Evolutionary conservation across 2,113 vertebrate species (phyloP), one percentile per base, ranked within the genome.

Genomic region (Ceratotherium simum): DNA sequence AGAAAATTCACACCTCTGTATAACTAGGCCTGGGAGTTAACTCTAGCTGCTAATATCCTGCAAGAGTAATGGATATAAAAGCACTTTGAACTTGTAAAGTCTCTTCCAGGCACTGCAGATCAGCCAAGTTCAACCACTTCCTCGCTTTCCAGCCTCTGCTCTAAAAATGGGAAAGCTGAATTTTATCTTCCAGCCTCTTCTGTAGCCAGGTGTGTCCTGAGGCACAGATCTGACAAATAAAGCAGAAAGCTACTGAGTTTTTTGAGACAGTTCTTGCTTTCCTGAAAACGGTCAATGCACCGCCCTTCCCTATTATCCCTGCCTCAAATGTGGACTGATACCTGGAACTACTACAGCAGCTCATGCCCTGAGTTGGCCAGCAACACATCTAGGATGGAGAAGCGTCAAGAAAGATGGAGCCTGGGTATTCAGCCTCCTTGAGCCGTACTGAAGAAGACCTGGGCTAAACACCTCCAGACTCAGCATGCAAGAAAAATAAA

Each of bases 201-300:
- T 58, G 4, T 72, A 60, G 36, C 29, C 29, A 31, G 14, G 8
- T 51, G 5, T 82, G 33, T 27, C 14, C 2, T 9, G 48, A 56
- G 60, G 48, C 29, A 39, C 16, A 31, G 33, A 72, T 84, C 29
- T 90, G 39, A 69, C 17, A n/a, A 67, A 42, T 25, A 25, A 58
- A 80, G 48, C n/a, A 56, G 65, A 64, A 69, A 48, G 8, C 2
- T 10, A 0, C 21, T 46, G 46, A 29, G 46, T 33, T 64, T 86
- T 94, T 58, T 69, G 16, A 91, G 75, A 39, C 18, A 31, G 12
- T 94, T 72, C 54, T 95, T 51, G 17, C 70, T 85, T 51, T 76
- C 23, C 2, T 36, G 2, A 42, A 64, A 75, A 56, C 1, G 42
- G 33, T 23, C 8, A 0, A 1, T 36, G 42, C 20, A 4, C 13